phyloP scores from a whole-genome alignment of 2,113 vertebrate genomes.

The Etheostoma cragini region DNA sequence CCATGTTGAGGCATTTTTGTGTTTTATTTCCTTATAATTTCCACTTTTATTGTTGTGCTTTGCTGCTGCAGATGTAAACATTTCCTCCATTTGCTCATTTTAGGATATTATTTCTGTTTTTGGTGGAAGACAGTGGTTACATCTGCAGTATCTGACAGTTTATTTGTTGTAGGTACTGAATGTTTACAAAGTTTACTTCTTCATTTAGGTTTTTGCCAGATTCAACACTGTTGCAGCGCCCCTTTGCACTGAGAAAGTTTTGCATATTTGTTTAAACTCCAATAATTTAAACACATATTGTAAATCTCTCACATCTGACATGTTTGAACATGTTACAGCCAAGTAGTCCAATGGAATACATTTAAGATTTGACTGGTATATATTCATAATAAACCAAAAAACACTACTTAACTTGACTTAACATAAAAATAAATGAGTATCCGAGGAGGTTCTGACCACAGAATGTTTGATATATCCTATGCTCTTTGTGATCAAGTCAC shows the following conservation, averaged over 20 bases:
- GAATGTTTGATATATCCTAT: neutral
- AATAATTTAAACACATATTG: neutral
- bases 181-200: neutral
- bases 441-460: neutral
- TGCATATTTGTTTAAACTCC: constrained; percentile 10
- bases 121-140: constrained; percentile 4
- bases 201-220: constrained; percentile 11
- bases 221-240: neutral
- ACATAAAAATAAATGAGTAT: neutral
- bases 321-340: neutral
- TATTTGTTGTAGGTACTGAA: constrained; percentile 34
- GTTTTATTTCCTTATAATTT: constrained; percentile 42
- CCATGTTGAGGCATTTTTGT: constrained; percentile 11
- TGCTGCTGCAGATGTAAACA: constrained; percentile 37
- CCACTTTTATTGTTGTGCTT: constrained; percentile 41
- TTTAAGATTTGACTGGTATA: neutral
- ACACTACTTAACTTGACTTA: neutral
- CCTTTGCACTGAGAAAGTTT: neutral
- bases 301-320: neutral
- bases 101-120: constrained; percentile 36
- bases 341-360: neutral
- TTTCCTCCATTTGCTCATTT: constrained; percentile 19
- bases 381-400: neutral
- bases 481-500: neutral
- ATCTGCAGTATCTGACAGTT: constrained; percentile 19